phyloP scores from a whole-genome alignment of 2,113 vertebrate genomes.

The Semnornis frantzii region DNA sequence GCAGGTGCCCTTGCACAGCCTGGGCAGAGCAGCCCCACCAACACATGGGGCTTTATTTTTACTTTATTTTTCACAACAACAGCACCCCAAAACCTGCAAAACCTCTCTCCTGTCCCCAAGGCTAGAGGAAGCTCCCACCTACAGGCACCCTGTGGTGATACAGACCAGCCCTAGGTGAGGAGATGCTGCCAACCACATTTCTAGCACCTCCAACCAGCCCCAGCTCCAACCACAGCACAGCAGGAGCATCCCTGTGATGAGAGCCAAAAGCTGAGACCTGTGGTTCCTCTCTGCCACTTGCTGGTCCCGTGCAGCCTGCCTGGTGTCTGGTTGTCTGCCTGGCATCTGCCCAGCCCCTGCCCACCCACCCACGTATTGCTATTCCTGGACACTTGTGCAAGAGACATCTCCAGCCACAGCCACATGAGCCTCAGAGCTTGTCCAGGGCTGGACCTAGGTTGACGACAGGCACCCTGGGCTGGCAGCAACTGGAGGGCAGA shows the following conservation, averaged over 20 bases:
- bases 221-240: background rate
- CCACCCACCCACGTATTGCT: slow-evolving; percentile 34
- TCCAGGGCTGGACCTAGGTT: background rate
- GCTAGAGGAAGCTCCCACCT: background rate
- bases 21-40: background rate
- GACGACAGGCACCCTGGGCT: background rate
- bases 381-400: slow-evolving; percentile 61
- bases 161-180: background rate
- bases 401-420: background rate
- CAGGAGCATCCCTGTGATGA: background rate
- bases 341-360: slow-evolving; percentile 55
- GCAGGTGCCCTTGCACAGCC: background rate
- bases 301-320: slow-evolving; percentile 12
- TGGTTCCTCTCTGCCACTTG: background rate
- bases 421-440: background rate
- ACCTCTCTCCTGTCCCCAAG: background rate
- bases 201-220: background rate
- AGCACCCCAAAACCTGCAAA: background rate
- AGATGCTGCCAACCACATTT: background rate
- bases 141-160: background rate
- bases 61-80: background rate
- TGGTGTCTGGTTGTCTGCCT: slow-evolving; percentile 48
- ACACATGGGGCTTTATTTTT: background rate
- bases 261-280: background rate
- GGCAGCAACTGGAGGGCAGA: background rate